A percentile compares a stretch with the other conserved stretches of the same genome.
Conservation (phyloP, 2,888 invertebrate species). For the Melikaiella ostensackeni region DNA sequence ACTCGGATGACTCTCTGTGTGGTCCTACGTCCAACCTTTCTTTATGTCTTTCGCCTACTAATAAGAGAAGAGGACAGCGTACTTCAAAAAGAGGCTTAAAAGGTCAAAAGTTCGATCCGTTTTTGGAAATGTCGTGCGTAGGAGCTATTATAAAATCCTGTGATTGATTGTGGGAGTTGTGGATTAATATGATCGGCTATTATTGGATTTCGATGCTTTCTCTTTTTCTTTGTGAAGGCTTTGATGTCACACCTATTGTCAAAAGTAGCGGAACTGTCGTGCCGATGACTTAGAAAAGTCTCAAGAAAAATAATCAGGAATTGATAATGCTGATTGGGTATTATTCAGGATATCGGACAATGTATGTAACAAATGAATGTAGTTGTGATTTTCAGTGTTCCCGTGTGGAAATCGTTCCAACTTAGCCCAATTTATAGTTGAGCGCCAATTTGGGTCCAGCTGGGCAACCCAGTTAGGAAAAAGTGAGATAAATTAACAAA, state of each 20-base stretch:
- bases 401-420: too few species aligned
- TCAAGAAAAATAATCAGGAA: not conserved
- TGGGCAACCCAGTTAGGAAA: too few species aligned
- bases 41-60: not conserved
- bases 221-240: not conserved
- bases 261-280: not conserved
- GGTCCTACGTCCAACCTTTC: conserved; percentile 44
- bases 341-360: too few species aligned
- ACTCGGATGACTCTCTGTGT: conserved; percentile 51
- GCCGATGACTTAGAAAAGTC: not conserved
- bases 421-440: too few species aligned
- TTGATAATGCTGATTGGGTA: too few species aligned
- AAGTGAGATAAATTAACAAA: too few species aligned
- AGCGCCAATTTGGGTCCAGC: too few species aligned
- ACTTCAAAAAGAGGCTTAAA: conserved; percentile 28
- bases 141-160: not conserved
- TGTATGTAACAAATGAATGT: too few species aligned
- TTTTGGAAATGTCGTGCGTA: conserved; percentile 8
- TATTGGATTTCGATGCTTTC: not conserved
- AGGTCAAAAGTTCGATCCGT: not conserved
- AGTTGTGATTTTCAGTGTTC: too few species aligned
- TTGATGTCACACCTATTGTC: not conserved
- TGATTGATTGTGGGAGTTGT: conserved; percentile 2
- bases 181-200: not conserved
- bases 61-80: conserved; percentile 33